These are phyloP conservation scores for Arvicanthis niloticus DNA, from an alignment of 2,113 vertebrate species.

Conservation along the genomic window DNA sequence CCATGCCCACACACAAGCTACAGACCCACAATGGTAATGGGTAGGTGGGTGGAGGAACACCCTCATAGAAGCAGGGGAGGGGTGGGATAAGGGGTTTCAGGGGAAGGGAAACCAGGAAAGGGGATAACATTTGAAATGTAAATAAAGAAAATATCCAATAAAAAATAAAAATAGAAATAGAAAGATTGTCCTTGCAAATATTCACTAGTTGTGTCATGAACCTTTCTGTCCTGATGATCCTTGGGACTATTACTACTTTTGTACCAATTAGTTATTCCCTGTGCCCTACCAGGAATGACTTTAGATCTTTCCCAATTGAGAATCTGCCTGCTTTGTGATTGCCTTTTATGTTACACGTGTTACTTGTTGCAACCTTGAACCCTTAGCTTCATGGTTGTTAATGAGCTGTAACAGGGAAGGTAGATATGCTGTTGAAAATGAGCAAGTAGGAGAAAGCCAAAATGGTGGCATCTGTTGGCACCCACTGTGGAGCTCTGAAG, in stretches of 20 bases:
- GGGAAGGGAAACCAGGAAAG: no score
- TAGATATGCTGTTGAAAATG: background rate
- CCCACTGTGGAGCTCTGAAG: background rate
- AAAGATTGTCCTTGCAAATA: background rate
- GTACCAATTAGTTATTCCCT: background rate
- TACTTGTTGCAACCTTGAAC: background rate
- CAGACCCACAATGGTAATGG: no score
- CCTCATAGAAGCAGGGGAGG: no score
- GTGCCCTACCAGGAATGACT: background rate
- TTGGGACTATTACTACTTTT: background rate
- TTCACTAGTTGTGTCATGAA: background rate
- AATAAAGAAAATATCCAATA: no score
- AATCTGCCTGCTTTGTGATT: background rate
- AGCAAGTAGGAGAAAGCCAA: background rate
- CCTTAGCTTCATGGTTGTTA: background rate
- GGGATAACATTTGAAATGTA: no score
- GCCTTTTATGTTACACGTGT: background rate
- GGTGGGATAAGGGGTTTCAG: no score
- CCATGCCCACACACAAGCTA: no score
- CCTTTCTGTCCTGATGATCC: background rate
- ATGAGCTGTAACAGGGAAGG: background rate
- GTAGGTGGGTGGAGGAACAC: no score
- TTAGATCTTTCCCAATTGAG: background rate
- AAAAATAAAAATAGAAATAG: no score
- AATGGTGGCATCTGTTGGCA: background rate